Percentiles rank a stretch among this genome's conserved stretches.
Conservation (phyloP, 2,113 vertebrate genomes). For the Lepus europaeus region DNA sequence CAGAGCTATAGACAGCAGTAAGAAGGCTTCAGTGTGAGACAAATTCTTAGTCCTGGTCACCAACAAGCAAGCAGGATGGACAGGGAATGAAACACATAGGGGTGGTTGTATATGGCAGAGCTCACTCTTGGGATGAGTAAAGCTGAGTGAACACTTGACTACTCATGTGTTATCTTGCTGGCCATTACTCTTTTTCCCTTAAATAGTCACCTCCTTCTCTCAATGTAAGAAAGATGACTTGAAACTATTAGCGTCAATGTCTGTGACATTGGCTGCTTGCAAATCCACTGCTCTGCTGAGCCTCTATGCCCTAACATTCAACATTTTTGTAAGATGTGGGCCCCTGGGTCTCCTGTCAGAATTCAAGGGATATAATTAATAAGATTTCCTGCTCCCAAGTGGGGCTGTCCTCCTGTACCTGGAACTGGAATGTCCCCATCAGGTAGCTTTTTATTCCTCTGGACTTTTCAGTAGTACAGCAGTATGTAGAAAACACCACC, state of each 20-base stretch:
- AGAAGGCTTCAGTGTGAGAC: background rate
- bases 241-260: background rate
- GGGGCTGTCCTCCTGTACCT: background rate
- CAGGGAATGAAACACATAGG: background rate
- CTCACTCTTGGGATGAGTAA: background rate
- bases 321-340: background rate
- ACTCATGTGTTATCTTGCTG: constrained; percentile 15
- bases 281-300: background rate
- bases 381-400: background rate
- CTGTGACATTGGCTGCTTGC: background rate
- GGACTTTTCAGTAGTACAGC: constrained; percentile 34
- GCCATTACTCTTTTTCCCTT: background rate
- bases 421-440: background rate
- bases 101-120: background rate
- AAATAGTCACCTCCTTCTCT: background rate
- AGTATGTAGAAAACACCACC: constrained; percentile 24
- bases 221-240: constrained; percentile 15
- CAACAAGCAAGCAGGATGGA: background rate
- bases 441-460: constrained; percentile 24
- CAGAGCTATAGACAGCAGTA: background rate
- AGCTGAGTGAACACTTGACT: background rate
- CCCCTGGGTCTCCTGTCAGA: background rate
- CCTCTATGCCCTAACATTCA: background rate
- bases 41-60: constrained; percentile 23
- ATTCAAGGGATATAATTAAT: constrained; percentile 2